These are phyloP conservation scores for Mormyrops attenuatus DNA, from an alignment of 2,797 vertebrate species.

Conservation along the genomic window DNA sequence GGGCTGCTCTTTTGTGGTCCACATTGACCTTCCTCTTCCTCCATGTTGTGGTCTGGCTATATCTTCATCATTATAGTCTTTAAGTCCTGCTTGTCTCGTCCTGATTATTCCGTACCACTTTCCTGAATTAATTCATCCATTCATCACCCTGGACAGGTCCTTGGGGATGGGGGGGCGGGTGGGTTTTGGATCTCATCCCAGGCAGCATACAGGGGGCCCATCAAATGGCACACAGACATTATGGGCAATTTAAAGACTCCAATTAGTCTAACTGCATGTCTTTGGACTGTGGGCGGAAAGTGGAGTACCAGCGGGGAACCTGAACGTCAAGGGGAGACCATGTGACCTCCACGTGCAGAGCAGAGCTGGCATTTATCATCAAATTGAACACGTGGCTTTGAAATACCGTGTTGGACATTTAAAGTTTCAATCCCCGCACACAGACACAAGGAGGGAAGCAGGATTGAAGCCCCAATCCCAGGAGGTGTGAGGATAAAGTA, in stretches of 20 bases:
- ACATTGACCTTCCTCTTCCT: not conserved
- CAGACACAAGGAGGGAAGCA: not conserved
- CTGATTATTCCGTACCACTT: not conserved
- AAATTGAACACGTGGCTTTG: not conserved
- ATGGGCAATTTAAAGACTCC: not conserved
- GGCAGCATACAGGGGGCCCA: not conserved
- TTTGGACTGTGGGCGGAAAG: not conserved
- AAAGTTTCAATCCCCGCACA: not conserved
- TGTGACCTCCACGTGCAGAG: not conserved
- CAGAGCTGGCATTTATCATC: not conserved
- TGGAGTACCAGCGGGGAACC: not conserved
- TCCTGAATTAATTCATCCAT: slow-evolving; percentile 1
- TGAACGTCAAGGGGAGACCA: not conserved
- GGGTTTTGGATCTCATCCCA: not conserved
- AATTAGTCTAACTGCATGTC: not conserved
- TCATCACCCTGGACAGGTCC: not conserved
- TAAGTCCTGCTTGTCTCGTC: not conserved
- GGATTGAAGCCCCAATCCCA: not conserved
- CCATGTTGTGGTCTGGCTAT: not conserved
- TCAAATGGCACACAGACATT: not conserved
- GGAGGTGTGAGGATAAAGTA: not conserved
- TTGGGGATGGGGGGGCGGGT: not conserved
- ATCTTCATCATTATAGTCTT: not conserved
- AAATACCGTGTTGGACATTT: not conserved
- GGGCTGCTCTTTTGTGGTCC: not conserved